Conservation (phyloP, 2,888 invertebrate species). For the Polyploca ridens region DNA sequence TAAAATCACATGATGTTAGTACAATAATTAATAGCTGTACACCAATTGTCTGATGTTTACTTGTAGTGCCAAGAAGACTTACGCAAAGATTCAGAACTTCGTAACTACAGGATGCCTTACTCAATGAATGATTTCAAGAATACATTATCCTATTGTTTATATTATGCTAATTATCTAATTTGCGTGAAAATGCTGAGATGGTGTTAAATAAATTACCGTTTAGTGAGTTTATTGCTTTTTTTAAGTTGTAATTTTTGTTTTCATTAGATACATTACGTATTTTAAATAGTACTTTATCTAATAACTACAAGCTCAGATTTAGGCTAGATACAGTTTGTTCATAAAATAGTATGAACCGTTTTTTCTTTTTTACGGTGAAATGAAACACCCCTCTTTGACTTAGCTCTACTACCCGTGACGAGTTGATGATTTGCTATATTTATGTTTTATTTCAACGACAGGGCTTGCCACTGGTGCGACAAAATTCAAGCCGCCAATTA, state of each 20-base stretch:
- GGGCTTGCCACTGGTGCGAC: too few relatives aligned
- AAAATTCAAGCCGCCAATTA: too few relatives aligned
- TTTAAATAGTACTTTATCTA: background rate
- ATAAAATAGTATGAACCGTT: too few relatives aligned
- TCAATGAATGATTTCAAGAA: conserved; percentile 32
- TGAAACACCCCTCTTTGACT: too few relatives aligned
- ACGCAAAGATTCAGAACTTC: conserved; percentile 34
- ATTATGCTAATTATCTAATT: conserved; percentile 20
- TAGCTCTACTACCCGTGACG: too few relatives aligned
- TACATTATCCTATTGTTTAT: conserved; percentile 42
- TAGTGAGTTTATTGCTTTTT: background rate
- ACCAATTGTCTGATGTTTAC: conserved; percentile 18
- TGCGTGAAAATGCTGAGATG: background rate
- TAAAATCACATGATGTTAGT: conserved; percentile 17
- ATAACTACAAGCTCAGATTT: too few relatives aligned
- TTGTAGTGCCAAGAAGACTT: conserved; percentile 27
- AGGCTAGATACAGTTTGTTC: too few relatives aligned
- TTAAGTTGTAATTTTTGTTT: too few relatives aligned
- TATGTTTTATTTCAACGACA: too few relatives aligned
- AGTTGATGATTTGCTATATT: too few relatives aligned
- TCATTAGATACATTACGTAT: background rate
- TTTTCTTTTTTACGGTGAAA: too few relatives aligned
- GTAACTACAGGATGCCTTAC: conserved; percentile 37
- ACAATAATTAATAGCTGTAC: conserved; percentile 14
- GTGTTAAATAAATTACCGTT: conserved; percentile 4